Evolutionary conservation across 2,797 vertebrate genomes (phyloP), one percentile per base, ranked within the genome.

Genomic region (Ptychadena robeensis): DNA sequence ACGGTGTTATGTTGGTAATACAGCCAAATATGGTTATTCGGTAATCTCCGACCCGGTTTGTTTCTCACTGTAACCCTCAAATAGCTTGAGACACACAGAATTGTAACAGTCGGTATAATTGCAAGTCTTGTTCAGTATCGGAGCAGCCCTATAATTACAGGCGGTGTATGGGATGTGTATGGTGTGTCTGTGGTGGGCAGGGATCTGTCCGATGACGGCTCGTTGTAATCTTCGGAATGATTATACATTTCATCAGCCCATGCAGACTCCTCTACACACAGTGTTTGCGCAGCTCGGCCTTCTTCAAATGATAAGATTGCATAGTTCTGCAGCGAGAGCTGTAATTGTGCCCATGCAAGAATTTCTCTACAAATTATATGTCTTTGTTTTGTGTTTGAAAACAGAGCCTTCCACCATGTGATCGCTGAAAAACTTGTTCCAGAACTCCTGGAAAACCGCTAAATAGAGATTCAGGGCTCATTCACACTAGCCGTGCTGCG

Each of bases 121-220:
- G 61, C 35, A 73, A 15, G 31, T 64, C 31, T 67, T 38, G n/a
- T 25, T 57, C 66, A 34, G 9, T 10, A 48, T 14, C 8, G 4
- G 30, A 14, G 40, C 63, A 73, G 63, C 22, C 69, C 7, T 31
- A 48, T 81, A 65, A 81, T 66, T 81, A 73, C 10, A 68, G 59
- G 9, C 15, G 9, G 31, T 65, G 38, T 30, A 38, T 15, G n/a
- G 70, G 71, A 67, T 66, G n/a, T 61, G 22, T 59, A 34, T 66
- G 27, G 70, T 4, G n/a, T 18, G 30, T 66, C 69, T 73, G n/a
- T 38, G 40, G 75, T 25, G 44, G 75, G 28, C 38, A 66, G 59
- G 9, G 76, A 25, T 12, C 34, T 37, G 25, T 27, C 18, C 31
- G 30, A 37, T 63, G 9, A 28, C 30, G n/a, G 2, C 53, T 59